Percentiles rank a stretch among this genome's conserved stretches.
phyloP scores from a whole-genome alignment of 2,888 invertebrate genomes.

The Callosobruchus maculatus region DNA sequence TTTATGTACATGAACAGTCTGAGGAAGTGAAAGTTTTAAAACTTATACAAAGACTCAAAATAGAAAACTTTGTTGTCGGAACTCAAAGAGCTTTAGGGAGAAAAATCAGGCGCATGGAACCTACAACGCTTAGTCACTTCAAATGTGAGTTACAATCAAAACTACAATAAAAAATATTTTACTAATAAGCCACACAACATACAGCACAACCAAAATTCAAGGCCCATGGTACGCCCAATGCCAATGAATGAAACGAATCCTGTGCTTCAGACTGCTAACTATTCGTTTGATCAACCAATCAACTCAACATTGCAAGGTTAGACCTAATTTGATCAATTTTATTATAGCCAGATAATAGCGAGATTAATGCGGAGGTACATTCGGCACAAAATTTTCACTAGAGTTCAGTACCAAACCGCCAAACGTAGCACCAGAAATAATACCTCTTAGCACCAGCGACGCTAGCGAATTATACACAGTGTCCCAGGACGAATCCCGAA shows the following conservation, averaged over 20 bases:
- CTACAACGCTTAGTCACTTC: slow-evolving; percentile 1
- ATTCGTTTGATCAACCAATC: background rate
- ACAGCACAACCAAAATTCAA: background rate
- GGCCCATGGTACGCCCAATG: no score
- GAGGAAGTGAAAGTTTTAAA: slow-evolving; percentile 4
- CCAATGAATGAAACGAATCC: no score
- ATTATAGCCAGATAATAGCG: background rate
- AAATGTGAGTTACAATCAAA: slow-evolving; percentile 6
- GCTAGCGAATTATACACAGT: no score
- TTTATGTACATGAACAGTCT: slow-evolving; percentile 9
- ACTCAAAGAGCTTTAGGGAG: no score
- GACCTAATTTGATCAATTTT: background rate
- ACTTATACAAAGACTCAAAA: slow-evolving; percentile 8
- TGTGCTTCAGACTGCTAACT: background rate
- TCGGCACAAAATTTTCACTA: background rate
- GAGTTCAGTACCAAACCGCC: background rate
- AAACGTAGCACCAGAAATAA: background rate
- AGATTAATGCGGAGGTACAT: background rate
- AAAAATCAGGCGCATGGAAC: slow-evolving; percentile 10
- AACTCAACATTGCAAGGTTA: background rate
- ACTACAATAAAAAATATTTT: background rate
- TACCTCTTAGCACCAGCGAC: background rate
- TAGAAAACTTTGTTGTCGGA: slow-evolving; percentile 9
- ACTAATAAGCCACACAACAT: background rate
- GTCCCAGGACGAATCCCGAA: no score